Conservation (phyloP, 2,888 invertebrate genomes). For the Drosophila pseudotalamancana region DNA sequence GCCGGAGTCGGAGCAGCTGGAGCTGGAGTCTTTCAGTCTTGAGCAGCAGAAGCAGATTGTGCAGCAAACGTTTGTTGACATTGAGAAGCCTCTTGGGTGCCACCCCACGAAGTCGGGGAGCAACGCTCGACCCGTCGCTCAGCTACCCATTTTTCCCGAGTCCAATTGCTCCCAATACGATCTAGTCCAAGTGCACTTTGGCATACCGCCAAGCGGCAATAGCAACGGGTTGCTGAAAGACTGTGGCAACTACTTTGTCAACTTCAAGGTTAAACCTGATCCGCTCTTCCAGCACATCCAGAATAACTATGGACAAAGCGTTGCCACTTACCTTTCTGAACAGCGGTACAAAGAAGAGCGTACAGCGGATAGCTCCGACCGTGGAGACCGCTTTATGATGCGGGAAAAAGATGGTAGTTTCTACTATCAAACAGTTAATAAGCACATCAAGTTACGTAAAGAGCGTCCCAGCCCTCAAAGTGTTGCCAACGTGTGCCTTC, state of each 20-base stretch:
- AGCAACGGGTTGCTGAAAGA: constrained; percentile 36
- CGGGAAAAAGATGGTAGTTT: background rate
- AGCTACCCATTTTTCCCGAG: constrained; percentile 42
- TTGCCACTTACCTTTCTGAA: constrained; percentile 24
- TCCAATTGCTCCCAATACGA: background rate
- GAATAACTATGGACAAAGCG: background rate
- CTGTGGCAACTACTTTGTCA: constrained; percentile 36
- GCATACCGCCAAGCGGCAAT: constrained; percentile 19
- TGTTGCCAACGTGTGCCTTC: constrained; percentile 11
- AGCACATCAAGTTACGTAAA: constrained; percentile 34
- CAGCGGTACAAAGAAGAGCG: constrained; percentile 50
- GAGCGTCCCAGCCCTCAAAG: constrained; percentile 26
- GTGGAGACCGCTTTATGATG: constrained; percentile 22
- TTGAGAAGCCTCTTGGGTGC: constrained; percentile 2
- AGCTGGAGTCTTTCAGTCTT: constrained; percentile 7
- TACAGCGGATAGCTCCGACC: constrained; percentile 20
- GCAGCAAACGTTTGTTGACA: constrained; percentile 34
- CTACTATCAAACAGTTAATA: constrained; percentile 25
- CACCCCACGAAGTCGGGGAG: constrained; percentile 43
- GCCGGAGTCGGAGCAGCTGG: background rate
- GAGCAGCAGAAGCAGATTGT: constrained; percentile 33
- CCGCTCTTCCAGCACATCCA: background rate
- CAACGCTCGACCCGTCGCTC: constrained; percentile 19
- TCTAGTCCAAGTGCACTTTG: constrained; percentile 34
- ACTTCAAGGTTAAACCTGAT: constrained; percentile 25